Conservation (phyloP, 2,888 invertebrate species). For the Scaptomyza flava region DNA sequence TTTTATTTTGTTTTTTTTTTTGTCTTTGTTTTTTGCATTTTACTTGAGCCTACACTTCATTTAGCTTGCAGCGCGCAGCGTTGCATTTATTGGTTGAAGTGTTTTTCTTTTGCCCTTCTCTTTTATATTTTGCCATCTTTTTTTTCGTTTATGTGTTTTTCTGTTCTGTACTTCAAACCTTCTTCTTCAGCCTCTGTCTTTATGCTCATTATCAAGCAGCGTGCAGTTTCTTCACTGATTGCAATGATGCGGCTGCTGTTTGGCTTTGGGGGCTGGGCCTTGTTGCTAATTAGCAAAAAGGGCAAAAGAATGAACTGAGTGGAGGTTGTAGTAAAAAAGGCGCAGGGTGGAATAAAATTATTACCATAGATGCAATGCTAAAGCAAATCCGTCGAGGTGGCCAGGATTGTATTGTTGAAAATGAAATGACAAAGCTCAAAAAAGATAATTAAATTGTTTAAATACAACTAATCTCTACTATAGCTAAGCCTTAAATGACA, state of each 20-base stretch:
- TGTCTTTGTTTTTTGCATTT: slow-evolving; percentile 48
- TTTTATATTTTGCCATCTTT: slow-evolving; percentile 13
- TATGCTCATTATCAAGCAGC: slow-evolving; percentile 71
- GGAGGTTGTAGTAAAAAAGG: slow-evolving; percentile 16
- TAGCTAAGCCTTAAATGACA: neutral
- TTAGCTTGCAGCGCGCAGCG: slow-evolving; percentile 63
- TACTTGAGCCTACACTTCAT: slow-evolving; percentile 76
- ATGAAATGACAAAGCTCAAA: neutral
- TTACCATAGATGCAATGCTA: slow-evolving; percentile 14
- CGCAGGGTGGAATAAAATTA: slow-evolving; percentile 20
- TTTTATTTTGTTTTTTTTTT: slow-evolving; percentile 32
- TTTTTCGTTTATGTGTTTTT: slow-evolving; percentile 12
- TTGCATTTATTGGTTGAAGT: slow-evolving; percentile 78
- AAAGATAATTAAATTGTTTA: neutral
- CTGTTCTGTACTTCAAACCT: slow-evolving; percentile 33
- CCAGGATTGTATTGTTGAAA: neutral
- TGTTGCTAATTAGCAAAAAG: slow-evolving; percentile 70
- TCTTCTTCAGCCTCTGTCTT: slow-evolving; percentile 13
- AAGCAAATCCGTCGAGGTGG: slow-evolving; percentile 3
- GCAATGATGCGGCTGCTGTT: slow-evolving; percentile 60
- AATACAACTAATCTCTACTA: neutral
- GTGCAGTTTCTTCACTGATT: slow-evolving; percentile 78
- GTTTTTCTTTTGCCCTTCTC: slow-evolving; percentile 60
- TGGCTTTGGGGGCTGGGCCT: slow-evolving; percentile 40
- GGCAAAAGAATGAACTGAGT: slow-evolving; percentile 40